Conservation (phyloP, 2,113 vertebrate genomes). For the Gymnarchus niloticus region DNA sequence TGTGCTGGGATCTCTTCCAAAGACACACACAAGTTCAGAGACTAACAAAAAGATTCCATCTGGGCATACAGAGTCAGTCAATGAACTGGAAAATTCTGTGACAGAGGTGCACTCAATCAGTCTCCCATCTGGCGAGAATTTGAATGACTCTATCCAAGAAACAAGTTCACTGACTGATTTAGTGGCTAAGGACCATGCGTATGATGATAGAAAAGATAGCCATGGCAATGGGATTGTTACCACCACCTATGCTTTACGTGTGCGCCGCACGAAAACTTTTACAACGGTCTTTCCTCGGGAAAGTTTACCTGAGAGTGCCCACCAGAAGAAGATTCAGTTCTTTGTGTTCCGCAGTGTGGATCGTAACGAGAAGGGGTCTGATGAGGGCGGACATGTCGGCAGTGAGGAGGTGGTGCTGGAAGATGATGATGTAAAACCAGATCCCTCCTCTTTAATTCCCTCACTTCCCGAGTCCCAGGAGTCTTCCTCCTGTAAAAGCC, state of each 20-base stretch:
- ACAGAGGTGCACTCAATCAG: neutral
- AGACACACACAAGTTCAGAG: neutral
- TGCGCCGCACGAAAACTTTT: neutral
- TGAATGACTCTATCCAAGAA: neutral
- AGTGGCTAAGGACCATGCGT: conserved; percentile 8
- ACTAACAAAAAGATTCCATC: neutral
- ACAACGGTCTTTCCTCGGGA: neutral
- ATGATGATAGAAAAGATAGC: neutral
- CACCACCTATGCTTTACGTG: neutral
- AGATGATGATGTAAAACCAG: conserved; percentile 19
- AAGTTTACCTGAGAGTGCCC: neutral
- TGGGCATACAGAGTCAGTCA: neutral
- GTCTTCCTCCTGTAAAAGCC: neutral
- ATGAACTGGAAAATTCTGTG: neutral
- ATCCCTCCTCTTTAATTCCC: conserved; percentile 11
- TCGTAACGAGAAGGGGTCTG: neutral
- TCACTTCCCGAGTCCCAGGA: neutral
- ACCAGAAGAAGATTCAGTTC: conserved; percentile 15
- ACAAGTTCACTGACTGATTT: neutral
- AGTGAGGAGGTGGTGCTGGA: neutral
- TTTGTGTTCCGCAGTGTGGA: conserved; percentile 25
- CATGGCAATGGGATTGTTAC: neutral
- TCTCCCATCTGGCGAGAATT: neutral
- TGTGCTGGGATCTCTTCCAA: neutral
- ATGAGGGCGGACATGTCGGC: neutral